phyloP scores from a whole-genome alignment of 2,113 vertebrate genomes.

The Nasalis larvatus region DNA sequence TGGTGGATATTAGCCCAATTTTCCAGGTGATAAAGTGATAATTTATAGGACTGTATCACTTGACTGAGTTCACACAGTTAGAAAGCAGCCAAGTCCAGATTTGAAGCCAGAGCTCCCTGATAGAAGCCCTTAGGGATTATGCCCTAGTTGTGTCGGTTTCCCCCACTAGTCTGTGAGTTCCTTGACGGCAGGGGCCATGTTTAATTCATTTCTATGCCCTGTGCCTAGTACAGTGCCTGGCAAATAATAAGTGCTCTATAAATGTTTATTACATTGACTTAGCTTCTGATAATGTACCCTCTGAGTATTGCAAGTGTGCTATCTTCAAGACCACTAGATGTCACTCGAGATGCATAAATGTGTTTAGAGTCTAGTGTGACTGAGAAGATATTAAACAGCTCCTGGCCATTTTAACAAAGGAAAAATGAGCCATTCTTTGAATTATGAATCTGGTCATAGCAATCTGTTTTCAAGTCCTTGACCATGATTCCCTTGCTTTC shows the following conservation, averaged over 20 bases:
- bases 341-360: slow-evolving; percentile 66
- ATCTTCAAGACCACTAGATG: slow-evolving; percentile 75
- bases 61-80: neutral
- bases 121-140: neutral
- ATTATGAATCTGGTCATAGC: slow-evolving; percentile 28
- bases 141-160: neutral
- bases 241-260: slow-evolving; percentile 42
- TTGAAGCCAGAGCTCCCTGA: neutral
- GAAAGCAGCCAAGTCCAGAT: neutral
- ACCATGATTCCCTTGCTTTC: slow-evolving; percentile 21
- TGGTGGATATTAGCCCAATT: neutral
- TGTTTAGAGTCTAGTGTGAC: neutral
- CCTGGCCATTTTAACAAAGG: slow-evolving; percentile 58
- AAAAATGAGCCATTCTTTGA: slow-evolving; percentile 47
- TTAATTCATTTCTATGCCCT: slow-evolving; percentile 55
- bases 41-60: neutral
- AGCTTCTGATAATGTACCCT: neutral
- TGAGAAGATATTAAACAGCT: slow-evolving; percentile 1
- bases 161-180: slow-evolving; percentile 11
- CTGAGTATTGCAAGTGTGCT: slow-evolving; percentile 23
- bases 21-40: neutral
- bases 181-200: neutral
- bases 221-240: slow-evolving; percentile 53
- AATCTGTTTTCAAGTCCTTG: slow-evolving; percentile 49
- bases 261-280: slow-evolving; percentile 9